phyloP scores from a whole-genome alignment of 2,113 vertebrate genomes.

The Actinemys pallida region DNA sequence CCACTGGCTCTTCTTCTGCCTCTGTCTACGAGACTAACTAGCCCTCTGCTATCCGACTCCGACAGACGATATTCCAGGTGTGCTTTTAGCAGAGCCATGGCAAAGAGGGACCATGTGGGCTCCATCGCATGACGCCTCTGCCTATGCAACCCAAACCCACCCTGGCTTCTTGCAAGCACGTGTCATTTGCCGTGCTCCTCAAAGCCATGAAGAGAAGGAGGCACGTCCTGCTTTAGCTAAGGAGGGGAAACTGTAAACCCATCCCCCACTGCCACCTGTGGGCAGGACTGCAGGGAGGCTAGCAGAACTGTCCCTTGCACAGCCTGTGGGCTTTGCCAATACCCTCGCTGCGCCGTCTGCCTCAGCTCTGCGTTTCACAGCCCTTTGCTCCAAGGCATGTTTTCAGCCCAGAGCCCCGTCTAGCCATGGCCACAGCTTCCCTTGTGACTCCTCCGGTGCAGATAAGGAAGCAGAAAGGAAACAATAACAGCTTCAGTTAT shows the following conservation, averaged over 20 bases:
- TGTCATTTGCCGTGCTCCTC: background rate
- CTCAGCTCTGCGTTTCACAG: background rate
- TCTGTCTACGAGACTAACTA: too few relatives aligned
- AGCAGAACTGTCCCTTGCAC: background rate
- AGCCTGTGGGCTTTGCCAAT: background rate
- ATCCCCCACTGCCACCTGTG: too few relatives aligned
- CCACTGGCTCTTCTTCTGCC: background rate
- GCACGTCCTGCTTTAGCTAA: background rate
- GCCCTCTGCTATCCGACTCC: too few relatives aligned
- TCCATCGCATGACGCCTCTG: background rate
- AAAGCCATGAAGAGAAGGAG: background rate
- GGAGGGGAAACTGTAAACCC: background rate
- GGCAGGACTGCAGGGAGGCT: background rate
- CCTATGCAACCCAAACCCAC: background rate
- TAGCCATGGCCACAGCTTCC: background rate
- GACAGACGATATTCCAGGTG: background rate
- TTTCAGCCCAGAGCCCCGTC: constrained; percentile 42
- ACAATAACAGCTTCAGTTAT: constrained; percentile 38
- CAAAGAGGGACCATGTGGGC: background rate
- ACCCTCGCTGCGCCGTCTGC: background rate
- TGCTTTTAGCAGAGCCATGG: background rate
- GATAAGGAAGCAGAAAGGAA: constrained; percentile 59
- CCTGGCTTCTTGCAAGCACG: background rate
- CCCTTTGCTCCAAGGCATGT: background rate
- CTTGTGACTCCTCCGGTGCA: background rate